Evolutionary conservation across 2,888 invertebrate species (phyloP).

Genomic region (Amblyjoppa proteus): DNA sequence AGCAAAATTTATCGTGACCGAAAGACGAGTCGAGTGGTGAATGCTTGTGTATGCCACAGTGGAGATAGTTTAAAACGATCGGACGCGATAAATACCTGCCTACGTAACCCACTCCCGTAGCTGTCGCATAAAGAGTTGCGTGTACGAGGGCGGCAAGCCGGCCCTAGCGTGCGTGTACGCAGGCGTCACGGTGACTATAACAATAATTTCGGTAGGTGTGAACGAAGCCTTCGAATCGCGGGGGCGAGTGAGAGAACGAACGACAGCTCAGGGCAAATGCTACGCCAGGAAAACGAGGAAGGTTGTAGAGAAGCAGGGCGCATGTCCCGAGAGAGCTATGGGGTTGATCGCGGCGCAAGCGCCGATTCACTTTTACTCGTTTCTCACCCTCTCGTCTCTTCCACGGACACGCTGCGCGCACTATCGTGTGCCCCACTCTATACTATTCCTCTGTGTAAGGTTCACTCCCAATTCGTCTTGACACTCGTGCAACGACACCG

Average conservation of each 20-base stretch:
- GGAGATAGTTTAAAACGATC: constrained; percentile 64
- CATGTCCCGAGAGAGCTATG: constrained; percentile 62
- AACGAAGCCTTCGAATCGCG: constrained; percentile 77
- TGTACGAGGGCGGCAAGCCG: constrained; percentile 42
- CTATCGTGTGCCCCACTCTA: constrained; percentile 23
- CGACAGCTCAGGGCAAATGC: constrained; percentile 42
- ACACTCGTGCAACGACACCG: neutral
- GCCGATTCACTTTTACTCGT: constrained; percentile 77
- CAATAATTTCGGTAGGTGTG: constrained; percentile 82
- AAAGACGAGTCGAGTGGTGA: constrained; percentile 46
- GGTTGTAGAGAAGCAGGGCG: constrained; percentile 68
- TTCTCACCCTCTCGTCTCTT: constrained; percentile 68
- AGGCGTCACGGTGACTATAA: constrained; percentile 80
- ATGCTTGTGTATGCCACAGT: constrained; percentile 17
- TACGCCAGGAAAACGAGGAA: constrained; percentile 59
- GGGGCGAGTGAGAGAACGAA: constrained; percentile 49
- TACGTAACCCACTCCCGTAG: constrained; percentile 68
- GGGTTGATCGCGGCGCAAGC: constrained; percentile 78
- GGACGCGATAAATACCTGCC: constrained; percentile 67
- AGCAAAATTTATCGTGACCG: constrained; percentile 57
- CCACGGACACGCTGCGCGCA: constrained; percentile 33
- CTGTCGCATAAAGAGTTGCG: constrained; percentile 66
- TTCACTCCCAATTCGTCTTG: neutral
- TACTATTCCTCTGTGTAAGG: constrained; percentile 37
- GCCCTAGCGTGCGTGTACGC: constrained; percentile 71